These are phyloP conservation scores for Trisateles emortualis DNA, from an alignment of 2,888 invertebrate genomes.

Conservation along the genomic window DNA sequence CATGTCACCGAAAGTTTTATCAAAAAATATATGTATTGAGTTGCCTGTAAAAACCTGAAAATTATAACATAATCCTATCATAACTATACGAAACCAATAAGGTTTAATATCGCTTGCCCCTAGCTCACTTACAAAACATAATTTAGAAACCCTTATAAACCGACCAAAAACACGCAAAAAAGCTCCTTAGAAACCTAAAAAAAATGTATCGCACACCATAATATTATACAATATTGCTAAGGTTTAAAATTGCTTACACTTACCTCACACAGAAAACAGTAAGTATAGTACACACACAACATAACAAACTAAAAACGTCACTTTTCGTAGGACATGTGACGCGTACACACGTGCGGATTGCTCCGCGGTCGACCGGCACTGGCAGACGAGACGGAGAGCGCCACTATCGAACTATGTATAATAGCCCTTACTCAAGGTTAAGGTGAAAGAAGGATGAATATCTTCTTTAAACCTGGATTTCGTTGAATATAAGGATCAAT, in stretches of 20 bases:
- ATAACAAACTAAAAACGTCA: slow-evolving; percentile 28
- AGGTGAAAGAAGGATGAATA: slow-evolving; percentile 11
- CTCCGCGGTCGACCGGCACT: slow-evolving; percentile 24
- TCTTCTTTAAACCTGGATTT: not conserved
- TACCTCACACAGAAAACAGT: slow-evolving; percentile 19
- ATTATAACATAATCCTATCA: too few species aligned
- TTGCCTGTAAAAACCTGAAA: too few species aligned
- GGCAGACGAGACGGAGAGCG: slow-evolving; percentile 10
- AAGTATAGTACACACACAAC: slow-evolving; percentile 12
- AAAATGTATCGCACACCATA: not conserved
- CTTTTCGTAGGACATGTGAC: slow-evolving; percentile 16
- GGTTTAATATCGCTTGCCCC: not conserved
- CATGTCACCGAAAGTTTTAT: too few species aligned
- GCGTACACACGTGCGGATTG: slow-evolving; percentile 20
- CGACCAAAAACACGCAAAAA: not conserved
- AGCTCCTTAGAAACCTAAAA: not conserved
- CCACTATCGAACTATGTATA: slow-evolving; percentile 24
- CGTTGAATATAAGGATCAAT: not conserved
- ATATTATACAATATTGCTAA: slow-evolving; percentile 1
- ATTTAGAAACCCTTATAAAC: not conserved
- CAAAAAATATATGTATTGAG: too few species aligned
- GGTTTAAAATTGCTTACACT: slow-evolving; percentile 14
- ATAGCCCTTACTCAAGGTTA: slow-evolving; percentile 23
- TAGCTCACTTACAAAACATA: too few species aligned
- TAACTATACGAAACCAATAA: not conserved